Conservation (phyloP, 23 tunicate species). For the Trididemnum clinides region DNA sequence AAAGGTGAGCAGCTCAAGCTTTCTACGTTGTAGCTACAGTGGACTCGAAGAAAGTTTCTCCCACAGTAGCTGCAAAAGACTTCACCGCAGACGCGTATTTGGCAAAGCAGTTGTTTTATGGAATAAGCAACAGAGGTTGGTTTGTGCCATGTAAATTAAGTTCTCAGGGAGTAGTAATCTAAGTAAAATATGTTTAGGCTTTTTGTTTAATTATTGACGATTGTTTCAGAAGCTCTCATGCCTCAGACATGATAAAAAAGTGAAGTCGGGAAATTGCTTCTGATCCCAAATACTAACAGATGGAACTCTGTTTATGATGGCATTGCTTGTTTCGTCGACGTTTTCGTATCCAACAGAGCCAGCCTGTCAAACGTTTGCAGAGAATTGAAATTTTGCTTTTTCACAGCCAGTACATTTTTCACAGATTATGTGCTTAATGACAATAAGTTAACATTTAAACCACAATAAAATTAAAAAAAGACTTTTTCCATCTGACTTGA, state of each 20-base stretch:
- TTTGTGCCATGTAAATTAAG: no score
- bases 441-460: not conserved
- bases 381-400: constrained; percentile 7
- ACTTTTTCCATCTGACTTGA: not conserved
- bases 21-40: constrained; percentile 3
- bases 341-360: constrained; percentile 1
- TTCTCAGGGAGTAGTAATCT: no score
- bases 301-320: constrained; percentile 40
- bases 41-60: not conserved
- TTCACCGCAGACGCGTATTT: not conserved
- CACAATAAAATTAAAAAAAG: not conserved
- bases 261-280: constrained; percentile 23
- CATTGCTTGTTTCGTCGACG: not conserved
- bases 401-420: constrained; percentile 15
- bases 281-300: constrained; percentile 26
- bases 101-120: not conserved
- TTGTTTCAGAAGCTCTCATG: constrained; percentile 22
- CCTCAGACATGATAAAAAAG: constrained; percentile 9
- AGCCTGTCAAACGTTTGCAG: constrained; percentile 5
- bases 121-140: not conserved
- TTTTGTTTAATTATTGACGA: not conserved
- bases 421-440: not conserved
- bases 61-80: not conserved
- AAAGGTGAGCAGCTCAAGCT: constrained; percentile 30
- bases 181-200: not conserved